Percentiles rank a stretch among this genome's conserved stretches.
phyloP scores from a whole-genome alignment of 2,888 invertebrate species.

The Shargacucullia verbasci region DNA sequence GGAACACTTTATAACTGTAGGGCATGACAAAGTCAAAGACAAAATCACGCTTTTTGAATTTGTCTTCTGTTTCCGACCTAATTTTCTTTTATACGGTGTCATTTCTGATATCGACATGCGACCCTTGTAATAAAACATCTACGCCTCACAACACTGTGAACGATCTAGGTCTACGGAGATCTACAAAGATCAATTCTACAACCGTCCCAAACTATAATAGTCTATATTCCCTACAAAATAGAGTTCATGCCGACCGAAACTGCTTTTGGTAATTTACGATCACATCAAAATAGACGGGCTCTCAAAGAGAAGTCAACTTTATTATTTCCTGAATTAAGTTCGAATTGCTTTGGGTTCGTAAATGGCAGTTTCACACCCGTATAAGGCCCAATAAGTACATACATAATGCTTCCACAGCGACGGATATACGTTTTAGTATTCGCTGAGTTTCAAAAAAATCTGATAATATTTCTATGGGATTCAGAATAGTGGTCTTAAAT shows the following conservation, averaged over 20 bases:
- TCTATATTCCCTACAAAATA: slow-evolving; percentile 41
- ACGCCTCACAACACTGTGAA: slow-evolving; percentile 48
- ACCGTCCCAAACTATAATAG: slow-evolving; percentile 28
- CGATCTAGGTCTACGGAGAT: slow-evolving; percentile 42
- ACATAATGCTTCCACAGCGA: slow-evolving; percentile 50
- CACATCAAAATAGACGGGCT: slow-evolving; percentile 46
- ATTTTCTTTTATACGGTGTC: slow-evolving; percentile 32
- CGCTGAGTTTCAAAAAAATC: slow-evolving; percentile 62
- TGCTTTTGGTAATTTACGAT: slow-evolving; percentile 48
- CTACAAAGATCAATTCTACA: slow-evolving; percentile 32
- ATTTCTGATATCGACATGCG: slow-evolving; percentile 46
- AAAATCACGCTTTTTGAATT: too few species aligned
- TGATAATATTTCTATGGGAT: slow-evolving; percentile 62
- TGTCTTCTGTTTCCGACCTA: neutral
- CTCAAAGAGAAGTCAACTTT: slow-evolving; percentile 52
- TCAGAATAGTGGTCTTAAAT: slow-evolving; percentile 39
- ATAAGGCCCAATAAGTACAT: slow-evolving; percentile 52
- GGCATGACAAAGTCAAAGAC: too few species aligned
- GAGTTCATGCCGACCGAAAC: slow-evolving; percentile 39
- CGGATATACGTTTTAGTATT: slow-evolving; percentile 58
- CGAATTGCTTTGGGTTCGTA: slow-evolving; percentile 39
- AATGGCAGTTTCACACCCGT: slow-evolving; percentile 44
- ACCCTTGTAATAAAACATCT: slow-evolving; percentile 50
- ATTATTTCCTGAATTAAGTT: slow-evolving; percentile 40
- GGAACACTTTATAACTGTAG: too few species aligned